Evolutionary conservation across 2,888 invertebrate species (phyloP).

Genomic region (Cinara cedri): DNA sequence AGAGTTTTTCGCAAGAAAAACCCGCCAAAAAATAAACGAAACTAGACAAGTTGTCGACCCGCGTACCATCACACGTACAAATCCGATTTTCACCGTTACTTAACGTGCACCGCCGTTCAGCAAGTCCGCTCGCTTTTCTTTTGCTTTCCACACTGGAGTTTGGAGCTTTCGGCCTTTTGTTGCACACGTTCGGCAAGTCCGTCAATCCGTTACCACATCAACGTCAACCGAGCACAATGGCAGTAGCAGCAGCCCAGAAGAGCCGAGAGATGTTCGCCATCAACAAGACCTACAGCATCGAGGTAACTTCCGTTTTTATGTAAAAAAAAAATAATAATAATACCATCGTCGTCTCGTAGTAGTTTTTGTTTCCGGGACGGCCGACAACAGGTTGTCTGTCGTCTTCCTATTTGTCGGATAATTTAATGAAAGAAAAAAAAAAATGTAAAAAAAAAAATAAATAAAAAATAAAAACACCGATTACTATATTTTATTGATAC

Average conservation of each 20-base stretch:
- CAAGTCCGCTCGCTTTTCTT: constrained; percentile 38
- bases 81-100: background rate
- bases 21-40: constrained; percentile 52
- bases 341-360: background rate
- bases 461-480: no score
- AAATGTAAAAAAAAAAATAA: background rate
- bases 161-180: constrained; percentile 61
- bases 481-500: no score
- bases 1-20: constrained; percentile 25
- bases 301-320: constrained; percentile 70
- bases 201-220: background rate
- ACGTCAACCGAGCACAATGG: constrained; percentile 67
- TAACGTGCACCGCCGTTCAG: no score
- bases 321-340: no score
- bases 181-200: constrained; percentile 58
- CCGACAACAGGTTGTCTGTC: no score
- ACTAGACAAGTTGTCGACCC: constrained; percentile 59
- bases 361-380: no score
- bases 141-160: constrained; percentile 60
- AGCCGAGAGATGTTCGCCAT: constrained; percentile 96
- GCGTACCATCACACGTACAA: constrained; percentile 39
- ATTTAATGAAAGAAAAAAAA: no score
- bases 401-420: no score
- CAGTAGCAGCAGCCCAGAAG: constrained; percentile 90
- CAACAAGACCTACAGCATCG: constrained; percentile 96